Evolutionary conservation across 2,797 vertebrate species (phyloP).

Genomic region (Pseudocheirus occidentalis): DNA sequence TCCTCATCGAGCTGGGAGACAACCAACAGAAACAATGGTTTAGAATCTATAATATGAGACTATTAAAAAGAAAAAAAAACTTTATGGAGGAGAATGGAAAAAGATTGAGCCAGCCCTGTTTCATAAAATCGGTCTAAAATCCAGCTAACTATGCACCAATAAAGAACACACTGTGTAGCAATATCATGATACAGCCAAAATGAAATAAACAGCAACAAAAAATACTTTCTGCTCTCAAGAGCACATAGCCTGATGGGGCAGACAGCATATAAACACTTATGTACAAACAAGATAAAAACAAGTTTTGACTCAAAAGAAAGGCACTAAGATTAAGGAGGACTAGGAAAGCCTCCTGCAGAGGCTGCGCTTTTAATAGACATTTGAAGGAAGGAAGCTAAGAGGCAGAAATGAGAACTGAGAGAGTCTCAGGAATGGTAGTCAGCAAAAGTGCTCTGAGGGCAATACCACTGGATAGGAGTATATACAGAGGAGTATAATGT

Average conservation of each 20-base stretch:
- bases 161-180: neutral
- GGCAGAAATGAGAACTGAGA: neutral
- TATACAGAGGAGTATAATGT: neutral
- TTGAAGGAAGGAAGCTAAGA: neutral
- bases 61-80: neutral
- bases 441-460: neutral
- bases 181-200: neutral
- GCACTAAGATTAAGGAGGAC: neutral
- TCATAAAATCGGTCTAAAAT: neutral
- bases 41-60: neutral
- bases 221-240: neutral
- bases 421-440: too few species aligned
- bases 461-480: neutral
- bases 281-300: neutral
- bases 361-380: neutral
- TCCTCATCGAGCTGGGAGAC: neutral
- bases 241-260: neutral
- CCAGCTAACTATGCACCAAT: neutral
- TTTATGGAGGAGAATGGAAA: neutral
- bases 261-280: neutral
- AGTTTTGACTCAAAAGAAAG: neutral
- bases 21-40: neutral
- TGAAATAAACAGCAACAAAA: neutral
- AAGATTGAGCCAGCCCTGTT: neutral
- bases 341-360: neutral